Conservation (phyloP, 2,113 vertebrate genomes). For the Clinocottus analis region DNA sequence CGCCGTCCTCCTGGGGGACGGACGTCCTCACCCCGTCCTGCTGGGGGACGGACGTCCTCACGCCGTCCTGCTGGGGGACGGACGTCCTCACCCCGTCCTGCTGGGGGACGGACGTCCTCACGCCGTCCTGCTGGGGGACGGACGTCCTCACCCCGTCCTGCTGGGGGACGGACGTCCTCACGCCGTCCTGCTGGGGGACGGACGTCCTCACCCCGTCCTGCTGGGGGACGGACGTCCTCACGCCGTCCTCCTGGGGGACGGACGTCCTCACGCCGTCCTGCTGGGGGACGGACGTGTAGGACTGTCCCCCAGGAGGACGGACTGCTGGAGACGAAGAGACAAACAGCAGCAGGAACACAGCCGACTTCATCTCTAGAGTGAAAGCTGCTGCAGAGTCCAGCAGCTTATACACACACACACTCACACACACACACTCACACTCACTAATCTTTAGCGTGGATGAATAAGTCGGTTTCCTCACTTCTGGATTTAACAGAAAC, state of each 20-base stretch:
- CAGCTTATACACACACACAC: constrained; percentile 42
- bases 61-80: not conserved
- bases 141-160: too few species aligned
- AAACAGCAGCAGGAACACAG: constrained; percentile 14
- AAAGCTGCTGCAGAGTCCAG: constrained; percentile 13
- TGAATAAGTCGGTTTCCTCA: not conserved
- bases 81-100: too few species aligned
- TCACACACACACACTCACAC: constrained; percentile 21
- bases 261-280: not conserved
- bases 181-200: not conserved
- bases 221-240: too few species aligned
- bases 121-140: not conserved
- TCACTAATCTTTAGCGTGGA: not conserved
- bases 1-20: not conserved
- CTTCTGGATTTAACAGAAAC: not conserved
- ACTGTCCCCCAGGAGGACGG: not conserved
- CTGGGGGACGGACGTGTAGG: not conserved
- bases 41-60: too few species aligned
- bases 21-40: too few species aligned
- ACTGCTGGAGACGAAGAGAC: not conserved
- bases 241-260: not conserved
- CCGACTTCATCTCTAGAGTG: constrained; percentile 40
- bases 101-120: too few species aligned
- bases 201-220: too few species aligned
- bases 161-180: too few species aligned